These are phyloP conservation scores for Stegastes partitus DNA, from an alignment of 2,113 vertebrate species.

Conservation along the genomic window DNA sequence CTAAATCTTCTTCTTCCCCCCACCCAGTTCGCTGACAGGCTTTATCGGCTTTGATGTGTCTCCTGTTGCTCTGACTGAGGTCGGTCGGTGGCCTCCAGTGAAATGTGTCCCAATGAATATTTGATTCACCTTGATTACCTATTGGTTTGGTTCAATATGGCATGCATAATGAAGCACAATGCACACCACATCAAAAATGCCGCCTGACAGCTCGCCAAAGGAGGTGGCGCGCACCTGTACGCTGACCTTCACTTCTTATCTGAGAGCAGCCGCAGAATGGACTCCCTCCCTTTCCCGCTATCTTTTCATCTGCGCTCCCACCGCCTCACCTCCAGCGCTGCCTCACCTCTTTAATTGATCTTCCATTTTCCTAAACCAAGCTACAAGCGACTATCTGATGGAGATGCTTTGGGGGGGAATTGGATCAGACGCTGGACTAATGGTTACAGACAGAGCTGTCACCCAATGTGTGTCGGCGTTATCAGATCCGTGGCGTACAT, in stretches of 20 bases:
- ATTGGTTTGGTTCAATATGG: constrained; percentile 74
- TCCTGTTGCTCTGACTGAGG: constrained; percentile 23
- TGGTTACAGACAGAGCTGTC: constrained; percentile 11
- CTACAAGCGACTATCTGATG: constrained; percentile 46
- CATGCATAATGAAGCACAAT: constrained; percentile 72
- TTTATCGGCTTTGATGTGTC: constrained; percentile 43
- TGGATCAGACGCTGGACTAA: constrained; percentile 44
- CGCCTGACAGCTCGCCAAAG: constrained; percentile 26
- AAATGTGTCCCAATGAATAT: constrained; percentile 77
- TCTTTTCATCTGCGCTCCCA: constrained; percentile 34
- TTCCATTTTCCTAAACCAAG: constrained; percentile 30
- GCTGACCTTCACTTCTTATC: background rate
- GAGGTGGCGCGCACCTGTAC: constrained; percentile 17
- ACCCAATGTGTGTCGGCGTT: background rate
- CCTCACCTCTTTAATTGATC: constrained; percentile 50
- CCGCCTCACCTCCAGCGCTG: background rate
- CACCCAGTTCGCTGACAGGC: background rate
- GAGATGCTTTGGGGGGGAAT: constrained; percentile 24
- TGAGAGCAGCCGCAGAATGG: background rate
- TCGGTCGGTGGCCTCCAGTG: constrained; percentile 50
- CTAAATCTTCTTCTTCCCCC: background rate
- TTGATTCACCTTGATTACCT: constrained; percentile 77
- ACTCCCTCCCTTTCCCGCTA: background rate
- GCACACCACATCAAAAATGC: constrained; percentile 45
- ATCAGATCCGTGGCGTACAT: constrained; percentile 4